Percentiles rank a stretch among this genome's conserved stretches.
Evolutionary conservation across 2,888 invertebrate genomes (phyloP).

Genomic region (Leucophenga montana): DNA sequence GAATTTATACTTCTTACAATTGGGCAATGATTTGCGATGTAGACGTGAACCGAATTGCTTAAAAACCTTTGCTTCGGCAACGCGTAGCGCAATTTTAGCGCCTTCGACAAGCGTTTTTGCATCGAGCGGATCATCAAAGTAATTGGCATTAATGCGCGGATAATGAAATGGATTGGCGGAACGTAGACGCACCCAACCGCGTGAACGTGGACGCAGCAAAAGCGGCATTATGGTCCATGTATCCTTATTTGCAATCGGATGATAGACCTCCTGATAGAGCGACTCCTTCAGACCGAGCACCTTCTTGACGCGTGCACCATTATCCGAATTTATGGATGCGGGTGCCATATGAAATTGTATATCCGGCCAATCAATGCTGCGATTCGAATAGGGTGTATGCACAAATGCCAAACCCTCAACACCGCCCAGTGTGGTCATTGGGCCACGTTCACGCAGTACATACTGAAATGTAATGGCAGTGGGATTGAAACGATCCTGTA

Average conservation of each 20-base stretch:
- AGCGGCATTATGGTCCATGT: constrained; percentile 89
- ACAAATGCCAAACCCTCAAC: constrained; percentile 91
- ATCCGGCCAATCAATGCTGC: constrained; percentile 86
- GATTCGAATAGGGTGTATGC: constrained; percentile 87
- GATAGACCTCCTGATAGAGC: constrained; percentile 85
- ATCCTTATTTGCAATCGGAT: constrained; percentile 83
- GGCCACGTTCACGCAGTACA: constrained; percentile 84
- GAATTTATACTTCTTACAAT: constrained; percentile 82
- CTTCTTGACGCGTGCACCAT: constrained; percentile 82
- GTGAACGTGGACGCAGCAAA: constrained; percentile 84
- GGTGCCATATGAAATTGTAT: constrained; percentile 95
- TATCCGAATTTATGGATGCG: constrained; percentile 88
- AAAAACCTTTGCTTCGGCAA: constrained; percentile 85
- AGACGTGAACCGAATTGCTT: constrained; percentile 85
- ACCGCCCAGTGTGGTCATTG: constrained; percentile 90
- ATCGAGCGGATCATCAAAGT: constrained; percentile 87
- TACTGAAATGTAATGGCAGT: constrained; percentile 87
- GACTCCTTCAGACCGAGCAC: constrained; percentile 87
- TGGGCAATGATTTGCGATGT: constrained; percentile 84
- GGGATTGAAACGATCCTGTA: constrained; percentile 85
- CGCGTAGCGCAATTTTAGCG: constrained; percentile 82
- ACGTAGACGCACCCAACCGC: constrained; percentile 83
- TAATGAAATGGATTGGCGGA: constrained; percentile 89
- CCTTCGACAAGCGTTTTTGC: constrained; percentile 89
- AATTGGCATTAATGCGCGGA: constrained; percentile 93